Evolutionary conservation across 2,888 invertebrate species (phyloP), one percentile per base, ranked within the genome.

Genomic region (Machimus atricapillus): DNA sequence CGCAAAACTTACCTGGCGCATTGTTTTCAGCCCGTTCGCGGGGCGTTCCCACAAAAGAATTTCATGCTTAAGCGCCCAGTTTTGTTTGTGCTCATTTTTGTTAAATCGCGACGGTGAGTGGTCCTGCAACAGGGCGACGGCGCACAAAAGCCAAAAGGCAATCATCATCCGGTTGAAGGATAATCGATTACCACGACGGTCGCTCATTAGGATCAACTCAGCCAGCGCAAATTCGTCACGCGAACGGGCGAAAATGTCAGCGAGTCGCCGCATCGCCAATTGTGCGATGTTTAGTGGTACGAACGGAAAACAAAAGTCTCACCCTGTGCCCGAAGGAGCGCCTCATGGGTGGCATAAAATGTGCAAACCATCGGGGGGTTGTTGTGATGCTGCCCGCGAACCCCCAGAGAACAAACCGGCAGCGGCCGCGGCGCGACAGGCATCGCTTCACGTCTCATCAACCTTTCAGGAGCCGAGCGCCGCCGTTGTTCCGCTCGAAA

Each of bases 281-380:
- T 79, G 56, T 40, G 16, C n/a, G 12, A 9, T 43, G 66, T 66
- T 66, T 66, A 66, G 66, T 23, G 27, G 66, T 9, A 3, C 66
- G 66, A 34, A 56, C 58, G 27, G 40, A 79, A 66, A 78, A 81
- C 31, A 81, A 43, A 81, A 27, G 40, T 79, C 27, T 43, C 78
- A 79, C 77, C 34, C 77, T 34, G 58, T 27, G 56, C 37, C 46
- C 43, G 52, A 40, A 9, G 16, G 76, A 87, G 85, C 86, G 85
- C 66, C 66, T 66, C 88, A 88, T 88, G 83, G 88, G 88, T 88
- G 88, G 88, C 88, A 86, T 82, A 46, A 88, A 88, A 88, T 88
- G 88, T 88, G 88, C 88, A 88, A 83, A 87, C 79, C 87, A 43
- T 87, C 83, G 87, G 88, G 88, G 88, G 83, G 79, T 85, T 87